Conservation (phyloP, 2,113 vertebrate species). For the Silurus glanis region DNA sequence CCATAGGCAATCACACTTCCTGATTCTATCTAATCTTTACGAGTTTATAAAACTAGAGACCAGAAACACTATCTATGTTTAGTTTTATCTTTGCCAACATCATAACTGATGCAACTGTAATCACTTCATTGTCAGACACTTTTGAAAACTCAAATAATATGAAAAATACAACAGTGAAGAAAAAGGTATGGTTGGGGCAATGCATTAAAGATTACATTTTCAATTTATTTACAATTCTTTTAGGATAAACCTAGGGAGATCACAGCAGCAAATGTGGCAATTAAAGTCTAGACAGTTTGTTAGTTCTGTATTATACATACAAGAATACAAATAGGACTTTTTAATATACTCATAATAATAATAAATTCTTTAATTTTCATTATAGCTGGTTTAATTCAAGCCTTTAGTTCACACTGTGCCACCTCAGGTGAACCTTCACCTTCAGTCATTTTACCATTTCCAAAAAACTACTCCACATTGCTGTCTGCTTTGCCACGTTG, state of each 20-base stretch:
- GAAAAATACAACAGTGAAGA: not conserved
- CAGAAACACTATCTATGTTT: not conserved
- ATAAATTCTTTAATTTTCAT: not conserved
- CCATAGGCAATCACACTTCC: not conserved
- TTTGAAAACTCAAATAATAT: not conserved
- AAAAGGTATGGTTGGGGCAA: not conserved
- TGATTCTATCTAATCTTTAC: not conserved
- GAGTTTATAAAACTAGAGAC: not conserved
- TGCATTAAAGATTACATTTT: not conserved
- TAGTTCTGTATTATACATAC: not conserved
- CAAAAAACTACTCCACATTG: constrained; percentile 55
- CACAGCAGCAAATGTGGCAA: not conserved
- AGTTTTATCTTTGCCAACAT: not conserved
- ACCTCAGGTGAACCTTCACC: constrained; percentile 71
- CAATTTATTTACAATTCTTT: not conserved
- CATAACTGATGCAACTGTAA: not conserved
- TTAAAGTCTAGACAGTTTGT: not conserved
- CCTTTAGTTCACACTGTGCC: constrained; percentile 42
- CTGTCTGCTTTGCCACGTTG: constrained; percentile 78
- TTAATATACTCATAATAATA: no score
- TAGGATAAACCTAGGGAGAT: not conserved
- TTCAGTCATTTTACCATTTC: constrained; percentile 52
- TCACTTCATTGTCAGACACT: not conserved
- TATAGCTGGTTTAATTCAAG: not conserved
- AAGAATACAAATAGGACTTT: not conserved